Conservation (phyloP, 2,797 vertebrate species). For the Amphiprion clarkii region DNA sequence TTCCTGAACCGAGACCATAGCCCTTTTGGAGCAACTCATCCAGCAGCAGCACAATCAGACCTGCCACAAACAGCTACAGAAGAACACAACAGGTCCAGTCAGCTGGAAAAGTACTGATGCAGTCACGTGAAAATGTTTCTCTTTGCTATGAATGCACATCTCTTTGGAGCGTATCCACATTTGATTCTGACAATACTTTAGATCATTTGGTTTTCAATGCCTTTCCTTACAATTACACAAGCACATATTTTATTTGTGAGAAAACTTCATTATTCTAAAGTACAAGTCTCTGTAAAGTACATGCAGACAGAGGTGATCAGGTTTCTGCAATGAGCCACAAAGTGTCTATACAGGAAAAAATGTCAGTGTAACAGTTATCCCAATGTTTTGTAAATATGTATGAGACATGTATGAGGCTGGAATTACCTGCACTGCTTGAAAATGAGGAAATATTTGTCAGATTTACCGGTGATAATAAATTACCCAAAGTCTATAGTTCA, state of each 20-base stretch:
- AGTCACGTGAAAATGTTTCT: background rate
- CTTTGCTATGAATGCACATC: background rate
- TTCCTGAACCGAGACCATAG: slow-evolving; percentile 97
- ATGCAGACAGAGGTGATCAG: no score
- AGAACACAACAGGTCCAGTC: slow-evolving; percentile 29
- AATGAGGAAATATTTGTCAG: no score
- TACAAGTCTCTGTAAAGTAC: no score
- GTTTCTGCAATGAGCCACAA: no score
- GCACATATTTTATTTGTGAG: background rate
- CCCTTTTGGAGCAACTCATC: slow-evolving; percentile 98
- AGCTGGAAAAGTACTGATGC: background rate
- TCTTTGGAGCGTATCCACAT: background rate
- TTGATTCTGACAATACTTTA: background rate
- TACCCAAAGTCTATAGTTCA: no score
- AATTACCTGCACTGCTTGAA: no score
- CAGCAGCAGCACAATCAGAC: slow-evolving; percentile 95
- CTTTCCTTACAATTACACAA: background rate
- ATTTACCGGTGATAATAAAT: no score
- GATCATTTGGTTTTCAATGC: background rate
- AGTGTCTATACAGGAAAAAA: no score
- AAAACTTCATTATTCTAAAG: background rate
- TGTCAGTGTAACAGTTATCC: no score
- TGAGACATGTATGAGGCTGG: no score
- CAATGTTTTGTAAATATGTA: no score
- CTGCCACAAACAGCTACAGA: slow-evolving; percentile 94